Base-by-base conservation (phyloP, 2,888 invertebrate genomes). In the Lycocerus yunnanus region DNA sequence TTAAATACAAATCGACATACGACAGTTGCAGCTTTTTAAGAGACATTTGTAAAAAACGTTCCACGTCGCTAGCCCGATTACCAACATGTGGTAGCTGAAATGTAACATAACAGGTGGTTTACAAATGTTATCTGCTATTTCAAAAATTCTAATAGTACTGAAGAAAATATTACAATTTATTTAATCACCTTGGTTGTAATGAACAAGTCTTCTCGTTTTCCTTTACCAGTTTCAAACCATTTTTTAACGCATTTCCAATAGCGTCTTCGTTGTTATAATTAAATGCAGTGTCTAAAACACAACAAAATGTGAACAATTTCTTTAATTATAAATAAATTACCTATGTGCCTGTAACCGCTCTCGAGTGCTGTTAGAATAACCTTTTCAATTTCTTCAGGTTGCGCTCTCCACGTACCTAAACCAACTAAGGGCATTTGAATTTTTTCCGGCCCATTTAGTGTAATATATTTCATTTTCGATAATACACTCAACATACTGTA, bases 221-320 rank as follows among this genome's bases (percentile, higher is more conserved):
- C 90, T 81, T 90, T 90, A 58, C 92, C 92, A 65, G 89, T 88
- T 18, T 88, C 84, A 27, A 94, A 88, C 92, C 93, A 93, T 82
- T 90, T 89, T 90, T 90, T 67, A 95, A 85, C 24, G 91, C 92
- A 72, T 88, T 89, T 4, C 95, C 95, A 78, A 95, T 93, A 1
- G 91, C 90, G 78, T 92, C 92, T 86, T 95, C 95, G 81, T 94
- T 95, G 78, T 92, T 91, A 82, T 95, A 95, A 87, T 93, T 92
- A 83, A 92, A 92, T 21, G 95, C 95, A 11, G 95, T 95, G 84
- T 95, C 95, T 79, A 93, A 16, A 80, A 77, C 71, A 68, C 2
- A 24, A 15, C 16, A 20, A 63, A 24, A 10, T 16, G 18, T 67
- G 9, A 9, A 13, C 18, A 69, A 24, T 43, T 43, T 3, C 43